Conservation (phyloP, 2,888 invertebrate species). For the Apotomis betuletana region DNA sequence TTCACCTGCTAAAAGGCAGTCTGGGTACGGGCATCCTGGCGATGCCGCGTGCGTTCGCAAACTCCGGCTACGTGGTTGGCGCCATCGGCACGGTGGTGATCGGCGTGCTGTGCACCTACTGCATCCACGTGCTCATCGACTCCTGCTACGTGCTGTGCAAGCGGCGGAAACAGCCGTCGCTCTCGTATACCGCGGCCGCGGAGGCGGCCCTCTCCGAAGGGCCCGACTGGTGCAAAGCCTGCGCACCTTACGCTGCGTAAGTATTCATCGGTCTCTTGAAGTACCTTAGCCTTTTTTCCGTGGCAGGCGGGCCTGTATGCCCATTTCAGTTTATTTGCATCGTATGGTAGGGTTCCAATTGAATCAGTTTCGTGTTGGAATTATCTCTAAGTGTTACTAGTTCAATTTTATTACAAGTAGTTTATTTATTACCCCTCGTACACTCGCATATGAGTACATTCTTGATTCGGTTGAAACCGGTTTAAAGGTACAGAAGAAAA, state of each 20-base stretch:
- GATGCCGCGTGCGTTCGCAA: constrained; percentile 93
- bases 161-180: constrained; percentile 83
- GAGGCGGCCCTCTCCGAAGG: constrained; percentile 91
- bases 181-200: constrained; percentile 92
- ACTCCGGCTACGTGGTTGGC: constrained; percentile 93
- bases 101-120: constrained; percentile 95
- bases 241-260: constrained; percentile 87
- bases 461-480: constrained; percentile 2
- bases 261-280: constrained; percentile 50
- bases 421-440: too few species aligned
- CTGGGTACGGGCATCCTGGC: constrained; percentile 96
- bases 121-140: constrained; percentile 94
- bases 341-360: too few species aligned
- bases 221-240: constrained; percentile 85
- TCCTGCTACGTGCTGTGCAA: constrained; percentile 86
- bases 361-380: too few species aligned
- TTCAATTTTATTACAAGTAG: too few species aligned
- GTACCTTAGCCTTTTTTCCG: neutral
- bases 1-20: constrained; percentile 94
- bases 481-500: constrained; percentile 7
- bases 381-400: too few species aligned
- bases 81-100: constrained; percentile 91
- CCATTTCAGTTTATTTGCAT: too few species aligned
- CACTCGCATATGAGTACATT: neutral
- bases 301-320: too few species aligned